These are phyloP conservation scores for Cosmia pyralina DNA, from an alignment of 2,888 invertebrate genomes.

Conservation along the genomic window DNA sequence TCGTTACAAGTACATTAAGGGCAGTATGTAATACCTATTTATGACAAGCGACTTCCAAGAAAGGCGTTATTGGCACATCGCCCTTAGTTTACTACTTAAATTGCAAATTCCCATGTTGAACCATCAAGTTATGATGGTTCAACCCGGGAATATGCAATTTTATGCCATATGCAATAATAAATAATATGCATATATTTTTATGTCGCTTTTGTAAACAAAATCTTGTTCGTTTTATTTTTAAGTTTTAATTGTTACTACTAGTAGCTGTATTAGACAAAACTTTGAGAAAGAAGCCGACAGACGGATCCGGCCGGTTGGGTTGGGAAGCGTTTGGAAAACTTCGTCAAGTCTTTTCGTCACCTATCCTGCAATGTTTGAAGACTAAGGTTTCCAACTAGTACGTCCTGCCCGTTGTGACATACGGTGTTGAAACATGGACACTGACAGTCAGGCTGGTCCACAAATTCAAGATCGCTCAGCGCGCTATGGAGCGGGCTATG, in stretches of 20 bases:
- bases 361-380: too few relatives aligned
- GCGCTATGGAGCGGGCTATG: too few relatives aligned
- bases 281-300: neutral
- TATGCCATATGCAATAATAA: slow-evolving; percentile 17
- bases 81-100: neutral
- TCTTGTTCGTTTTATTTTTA: neutral
- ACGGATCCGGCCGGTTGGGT: too few relatives aligned
- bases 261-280: too few relatives aligned
- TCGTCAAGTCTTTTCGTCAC: too few relatives aligned
- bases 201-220: slow-evolving; percentile 1
- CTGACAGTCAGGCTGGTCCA: too few relatives aligned
- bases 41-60: slow-evolving; percentile 31
- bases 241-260: neutral
- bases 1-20: slow-evolving; percentile 28
- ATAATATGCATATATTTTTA: slow-evolving; percentile 1
- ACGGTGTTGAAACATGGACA: too few relatives aligned
- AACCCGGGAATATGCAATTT: slow-evolving; percentile 36
- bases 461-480: too few relatives aligned
- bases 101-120: too few relatives aligned
- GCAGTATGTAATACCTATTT: slow-evolving; percentile 23
- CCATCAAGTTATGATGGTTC: neutral
- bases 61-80: slow-evolving; percentile 42
- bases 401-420: too few relatives aligned
- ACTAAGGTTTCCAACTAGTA: too few relatives aligned
- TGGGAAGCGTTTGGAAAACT: too few relatives aligned